Evolutionary conservation across 1,140 invertebrate species (phyloP), one percentile per base, ranked within the genome.

Genomic region (Rhopalosiphum padi): DNA sequence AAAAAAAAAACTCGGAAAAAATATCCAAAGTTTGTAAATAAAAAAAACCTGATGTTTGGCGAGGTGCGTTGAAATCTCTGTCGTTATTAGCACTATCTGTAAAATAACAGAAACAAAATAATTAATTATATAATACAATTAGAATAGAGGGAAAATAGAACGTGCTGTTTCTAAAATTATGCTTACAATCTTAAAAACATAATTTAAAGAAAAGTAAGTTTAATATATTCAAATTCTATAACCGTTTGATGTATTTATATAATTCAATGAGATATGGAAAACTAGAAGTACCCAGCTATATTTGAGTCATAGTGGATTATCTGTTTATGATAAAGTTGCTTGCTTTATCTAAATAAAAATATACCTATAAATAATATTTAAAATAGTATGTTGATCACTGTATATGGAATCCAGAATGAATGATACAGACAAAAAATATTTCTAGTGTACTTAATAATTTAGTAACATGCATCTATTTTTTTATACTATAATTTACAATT

Each of bases 61-160:
- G 91, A 60, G 37, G 48, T 43, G 23, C 37, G 91, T 93, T 85
- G 37, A 30, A 93, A 93, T 93, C 46, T 48, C 77, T 92, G 83
- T 92, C 82, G 25, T 43, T 93, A 86, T 55, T 51, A 86, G 3
- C 1, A 30, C 46, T 53, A 43, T 35, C 91, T 93, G 25, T 6
- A 86, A 93, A 51, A 35, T 35, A 82, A 68, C 9, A 41, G 60
- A n/a, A 90, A 21, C 0, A 86, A 46, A 21, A n/a, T n/a, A 77
- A n/a, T n/a, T 77, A n/a, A 18, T 77, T 18, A 86, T 85, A 8
- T 43, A 30, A 41, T 25, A 43, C 15, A 51, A 43, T 85, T 85
- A 85, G 11, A 85, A 37, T 8, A 83, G 1, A 68, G 4, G 30
- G 60, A 7, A 68, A 18, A 68, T 68, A 77, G 1, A 77, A 35